Base-by-base conservation (phyloP, 2,797 vertebrate genomes). In the Poeciliopsis paucimaculata region DNA sequence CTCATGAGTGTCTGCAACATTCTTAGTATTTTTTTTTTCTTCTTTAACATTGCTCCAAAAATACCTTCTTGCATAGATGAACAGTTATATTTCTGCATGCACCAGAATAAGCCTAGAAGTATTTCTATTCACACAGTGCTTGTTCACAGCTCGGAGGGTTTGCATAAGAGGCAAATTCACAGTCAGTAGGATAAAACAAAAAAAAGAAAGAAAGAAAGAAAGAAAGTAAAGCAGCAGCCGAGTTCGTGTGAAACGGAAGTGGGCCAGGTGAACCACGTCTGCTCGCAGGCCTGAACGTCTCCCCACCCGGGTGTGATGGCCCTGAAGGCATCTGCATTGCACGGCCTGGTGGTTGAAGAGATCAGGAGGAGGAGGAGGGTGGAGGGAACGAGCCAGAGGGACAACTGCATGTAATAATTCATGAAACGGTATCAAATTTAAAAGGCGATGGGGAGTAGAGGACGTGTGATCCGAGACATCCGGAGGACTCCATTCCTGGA, bases 211-310 rank as follows among this genome's bases (percentile, higher is more conserved):
- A 31, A 77, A 11, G 5, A n/a, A 18, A 53, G 6, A 16, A 34
- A 15, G 8, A 6, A 31, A 68, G 51, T 55, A 23, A 46, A 26
- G 60, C 23, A 46, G 31, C 2, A 34, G 18, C 49, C 55, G 31
- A 47, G 9, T 20, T 4, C 0, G 73, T 18, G 31, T 72, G 72
- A 83, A 71, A 86, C 85, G 91, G 90, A 92, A 94, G 93, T 89
- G 51, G 84, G 39, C 10, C 2, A 70, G 66, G 86, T 88, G 89
- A 86, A 90, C 83, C 86, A 92, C 85, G 78, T 82, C 88, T 66
- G 77, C 26, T 70, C 15, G 43, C 75, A 77, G 81, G 87, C 90
- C 92, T 77, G 81, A 43, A 18, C 9, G 62, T 39, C 64, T 62
- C 12, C 9, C 31, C 72, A 31, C 76, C 76, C 73, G 71, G 57